phyloP scores from a whole-genome alignment of 1,140 invertebrate species.

The Atopsyche davidsoni region DNA sequence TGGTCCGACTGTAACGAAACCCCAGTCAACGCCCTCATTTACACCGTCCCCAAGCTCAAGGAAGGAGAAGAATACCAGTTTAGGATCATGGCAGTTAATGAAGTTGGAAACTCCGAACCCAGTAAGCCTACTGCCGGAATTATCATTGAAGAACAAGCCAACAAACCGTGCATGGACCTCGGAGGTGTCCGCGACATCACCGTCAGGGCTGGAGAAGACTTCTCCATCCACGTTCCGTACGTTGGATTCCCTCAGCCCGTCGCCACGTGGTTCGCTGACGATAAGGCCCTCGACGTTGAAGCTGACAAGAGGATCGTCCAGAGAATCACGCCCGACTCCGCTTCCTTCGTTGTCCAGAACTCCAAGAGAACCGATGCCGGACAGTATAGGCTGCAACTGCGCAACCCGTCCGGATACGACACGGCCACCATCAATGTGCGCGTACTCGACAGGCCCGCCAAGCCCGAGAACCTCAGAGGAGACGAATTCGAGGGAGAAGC shows the following conservation, averaged over 20 bases:
- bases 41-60: slow-evolving; percentile 80
- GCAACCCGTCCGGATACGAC: slow-evolving; percentile 92
- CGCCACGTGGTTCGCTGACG: slow-evolving; percentile 86
- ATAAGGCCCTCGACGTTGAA: slow-evolving; percentile 63
- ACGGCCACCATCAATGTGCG: slow-evolving; percentile 90
- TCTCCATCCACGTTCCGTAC: slow-evolving; percentile 93
- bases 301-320: slow-evolving; percentile 75
- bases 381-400: slow-evolving; percentile 85
- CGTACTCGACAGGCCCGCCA: slow-evolving; percentile 84
- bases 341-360: slow-evolving; percentile 85
- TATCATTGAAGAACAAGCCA: slow-evolving; percentile 89
- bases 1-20: slow-evolving; percentile 81
- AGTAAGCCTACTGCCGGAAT: slow-evolving; percentile 83
- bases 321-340: slow-evolving; percentile 81
- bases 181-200: slow-evolving; percentile 90
- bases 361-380: slow-evolving; percentile 87
- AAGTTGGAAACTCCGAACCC: slow-evolving; percentile 87
- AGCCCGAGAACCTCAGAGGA: slow-evolving; percentile 80
- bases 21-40: slow-evolving; percentile 68
- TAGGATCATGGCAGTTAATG: slow-evolving; percentile 92
- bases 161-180: slow-evolving; percentile 92
- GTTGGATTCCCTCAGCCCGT: slow-evolving; percentile 91
- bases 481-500: slow-evolving; percentile 94
- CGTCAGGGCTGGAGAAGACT: slow-evolving; percentile 94
- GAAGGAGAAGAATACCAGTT: slow-evolving; percentile 96